Percentiles rank a stretch among this genome's conserved stretches.
Conservation (phyloP, 1,140 invertebrate species). For the Drosophila miranda region DNA sequence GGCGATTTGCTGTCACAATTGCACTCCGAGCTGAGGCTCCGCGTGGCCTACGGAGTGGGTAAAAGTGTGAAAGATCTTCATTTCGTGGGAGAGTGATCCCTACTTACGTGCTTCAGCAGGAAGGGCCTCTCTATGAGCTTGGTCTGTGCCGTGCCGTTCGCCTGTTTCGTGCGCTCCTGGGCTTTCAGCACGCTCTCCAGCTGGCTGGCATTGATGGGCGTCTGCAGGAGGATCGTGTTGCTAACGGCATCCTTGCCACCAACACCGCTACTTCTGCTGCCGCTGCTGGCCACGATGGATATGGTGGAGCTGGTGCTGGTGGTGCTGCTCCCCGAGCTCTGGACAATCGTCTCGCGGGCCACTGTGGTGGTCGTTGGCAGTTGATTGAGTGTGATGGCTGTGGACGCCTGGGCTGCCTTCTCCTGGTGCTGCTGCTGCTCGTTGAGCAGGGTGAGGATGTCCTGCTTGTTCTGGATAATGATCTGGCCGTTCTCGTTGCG, state of each 20-base stretch:
- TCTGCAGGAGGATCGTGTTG: conserved; percentile 77
- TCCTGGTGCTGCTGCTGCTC: conserved; percentile 70
- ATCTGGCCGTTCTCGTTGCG: conserved; percentile 82
- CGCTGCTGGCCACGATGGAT: conserved; percentile 61
- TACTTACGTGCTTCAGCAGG: conserved; percentile 76
- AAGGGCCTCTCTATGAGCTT: conserved; percentile 72
- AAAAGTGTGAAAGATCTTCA: background rate
- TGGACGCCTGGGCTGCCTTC: conserved; percentile 42
- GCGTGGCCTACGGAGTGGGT: conserved; percentile 51
- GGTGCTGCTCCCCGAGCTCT: conserved; percentile 22
- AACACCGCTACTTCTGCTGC: background rate
- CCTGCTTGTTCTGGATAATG: conserved; percentile 81
- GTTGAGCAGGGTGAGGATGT: conserved; percentile 75
- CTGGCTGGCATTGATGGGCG: conserved; percentile 81
- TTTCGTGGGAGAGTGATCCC: too few species aligned
- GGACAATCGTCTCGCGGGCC: conserved; percentile 66
- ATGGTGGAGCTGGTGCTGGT: conserved; percentile 50
- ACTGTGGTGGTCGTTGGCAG: conserved; percentile 74
- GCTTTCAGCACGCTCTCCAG: conserved; percentile 76
- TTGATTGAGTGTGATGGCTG: conserved; percentile 75
- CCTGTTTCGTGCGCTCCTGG: conserved; percentile 47
- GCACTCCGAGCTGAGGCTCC: conserved; percentile 71
- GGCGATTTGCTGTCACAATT: conserved; percentile 72
- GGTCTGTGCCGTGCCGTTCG: conserved; percentile 12
- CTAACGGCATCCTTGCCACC: conserved; percentile 49